Evolutionary conservation across 2,797 vertebrate species (phyloP).

Genomic region (Psittacula derbiana): DNA sequence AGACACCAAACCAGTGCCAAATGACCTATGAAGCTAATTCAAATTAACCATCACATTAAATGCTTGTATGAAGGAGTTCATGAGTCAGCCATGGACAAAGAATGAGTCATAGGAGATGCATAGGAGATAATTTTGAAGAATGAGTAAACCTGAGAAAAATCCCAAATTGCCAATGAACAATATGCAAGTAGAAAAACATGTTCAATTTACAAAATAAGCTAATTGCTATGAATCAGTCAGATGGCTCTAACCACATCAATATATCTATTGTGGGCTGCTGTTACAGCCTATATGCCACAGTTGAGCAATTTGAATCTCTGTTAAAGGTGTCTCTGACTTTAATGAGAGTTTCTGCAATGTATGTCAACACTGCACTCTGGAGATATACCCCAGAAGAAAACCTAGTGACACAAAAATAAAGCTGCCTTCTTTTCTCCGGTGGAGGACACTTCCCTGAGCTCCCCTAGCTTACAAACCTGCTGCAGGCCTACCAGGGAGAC

Average conservation of each 20-base stretch:
- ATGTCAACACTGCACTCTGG: neutral
- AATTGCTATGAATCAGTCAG: slow-evolving; percentile 49
- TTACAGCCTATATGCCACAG: slow-evolving; percentile 24
- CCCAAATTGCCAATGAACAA: slow-evolving; percentile 38
- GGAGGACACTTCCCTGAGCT: neutral
- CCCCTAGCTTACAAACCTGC: neutral
- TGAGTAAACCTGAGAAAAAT: slow-evolving; percentile 45
- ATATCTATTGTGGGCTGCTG: neutral
- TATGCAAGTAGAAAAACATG: slow-evolving; percentile 38
- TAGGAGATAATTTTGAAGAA: slow-evolving; percentile 40
- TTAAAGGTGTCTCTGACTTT: slow-evolving; percentile 28
- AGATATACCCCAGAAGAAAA: neutral
- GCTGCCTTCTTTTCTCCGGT: neutral
- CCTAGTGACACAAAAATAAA: neutral
- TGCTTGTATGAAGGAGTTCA: neutral
- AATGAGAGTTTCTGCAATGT: neutral
- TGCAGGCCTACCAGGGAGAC: neutral
- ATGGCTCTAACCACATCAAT: slow-evolving; percentile 29
- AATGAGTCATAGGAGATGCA: slow-evolving; percentile 45
- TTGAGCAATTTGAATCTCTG: neutral
- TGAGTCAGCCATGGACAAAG: slow-evolving; percentile 35
- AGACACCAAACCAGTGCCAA: neutral
- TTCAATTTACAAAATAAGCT: slow-evolving; percentile 49
- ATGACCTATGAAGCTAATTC: neutral
- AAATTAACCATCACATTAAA: neutral